Base-by-base conservation (phyloP, 2,888 invertebrate genomes). In the Sialis lutaria region DNA sequence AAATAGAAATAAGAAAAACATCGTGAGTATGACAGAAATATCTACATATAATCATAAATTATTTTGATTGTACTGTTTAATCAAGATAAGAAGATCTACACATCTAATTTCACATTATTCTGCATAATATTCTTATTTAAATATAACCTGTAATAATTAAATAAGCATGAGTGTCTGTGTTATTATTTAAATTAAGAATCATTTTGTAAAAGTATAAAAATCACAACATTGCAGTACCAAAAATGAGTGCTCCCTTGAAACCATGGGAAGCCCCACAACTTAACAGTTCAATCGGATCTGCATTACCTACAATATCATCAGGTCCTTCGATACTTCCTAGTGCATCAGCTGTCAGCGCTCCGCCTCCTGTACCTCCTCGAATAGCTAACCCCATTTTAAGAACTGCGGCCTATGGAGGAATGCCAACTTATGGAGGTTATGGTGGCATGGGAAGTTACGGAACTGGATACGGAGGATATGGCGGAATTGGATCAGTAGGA, bases 171-270 rank as follows among this genome's bases (percentile, higher is more conserved):
- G 22, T 22, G 22, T 22, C 22, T 22, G 22, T 22, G 22, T 22
- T 22, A 22, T 22, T 2, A 22, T 22, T 22, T 22, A 22, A 22
- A 22, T 22, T 22, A 22, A 22, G 22, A 22, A 22, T 22, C 22
- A 22, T 22, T 22, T 22, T 4, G 22, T 22, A 22, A 22, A 22
- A 22, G 22, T 22, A 22, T 22, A 22, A 22, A 2, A 22, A 22
- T 22, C 22, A 22, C 22, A 22, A 22, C 22, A 42, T 6, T 2
- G 42, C 30, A 6, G n/a, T 13, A 12, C 51, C 30, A 42, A 57
- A 45, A 49, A 64, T 64, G 64, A 56, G 55, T 33, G 52, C 60
- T 34, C 60, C 62, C 22, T 6, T 54, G 39, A 64, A 60, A 52
- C 60, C 62, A 31, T 64, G 62, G 62, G 63, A 63, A 44, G 45